A percentile compares a stretch with the other conserved stretches of the same genome.
Evolutionary conservation across 2,113 vertebrate species (phyloP).

Genomic region (Meriones unguiculatus): DNA sequence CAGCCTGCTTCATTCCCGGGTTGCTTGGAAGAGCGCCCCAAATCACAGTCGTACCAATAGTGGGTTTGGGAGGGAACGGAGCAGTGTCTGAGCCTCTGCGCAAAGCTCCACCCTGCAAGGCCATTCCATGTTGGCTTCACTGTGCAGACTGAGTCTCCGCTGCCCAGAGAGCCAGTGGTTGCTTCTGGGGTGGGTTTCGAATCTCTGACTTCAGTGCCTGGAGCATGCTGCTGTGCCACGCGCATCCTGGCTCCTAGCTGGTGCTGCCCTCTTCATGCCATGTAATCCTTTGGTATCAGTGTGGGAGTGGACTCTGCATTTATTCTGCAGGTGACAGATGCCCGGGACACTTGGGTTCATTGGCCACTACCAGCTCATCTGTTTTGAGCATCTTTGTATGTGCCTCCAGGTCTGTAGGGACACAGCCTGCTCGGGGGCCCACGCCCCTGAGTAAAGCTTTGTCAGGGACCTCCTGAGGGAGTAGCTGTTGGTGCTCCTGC

Average conservation of each 20-base stretch:
- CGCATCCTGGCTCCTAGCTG: neutral
- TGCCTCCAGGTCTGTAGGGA: neutral
- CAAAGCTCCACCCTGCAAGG: neutral
- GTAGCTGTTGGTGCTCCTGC: neutral
- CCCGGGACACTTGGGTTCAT: neutral
- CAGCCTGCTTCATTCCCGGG: neutral
- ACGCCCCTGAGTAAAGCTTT: no score
- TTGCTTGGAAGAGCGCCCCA: neutral
- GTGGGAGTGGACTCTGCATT: neutral
- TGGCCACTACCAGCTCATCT: neutral
- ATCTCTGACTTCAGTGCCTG: slow-evolving; percentile 32
- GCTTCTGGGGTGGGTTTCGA: slow-evolving; percentile 22
- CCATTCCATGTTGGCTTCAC: neutral
- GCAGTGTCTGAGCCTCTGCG: neutral
- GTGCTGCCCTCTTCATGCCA: neutral
- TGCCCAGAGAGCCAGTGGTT: neutral
- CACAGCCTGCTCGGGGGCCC: neutral
- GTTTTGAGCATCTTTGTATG: neutral
- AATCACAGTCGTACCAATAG: neutral
- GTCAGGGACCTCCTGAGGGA: fast-evolving
- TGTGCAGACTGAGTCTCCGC: neutral
- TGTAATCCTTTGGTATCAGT: fast-evolving
- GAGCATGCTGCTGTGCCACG: no score
- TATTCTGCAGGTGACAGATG: neutral
- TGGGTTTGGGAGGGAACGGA: neutral